Percentiles rank a stretch among this genome's conserved stretches.
Evolutionary conservation across 2,113 vertebrate species (phyloP).

Genomic region (Lucifuga dentata): DNA sequence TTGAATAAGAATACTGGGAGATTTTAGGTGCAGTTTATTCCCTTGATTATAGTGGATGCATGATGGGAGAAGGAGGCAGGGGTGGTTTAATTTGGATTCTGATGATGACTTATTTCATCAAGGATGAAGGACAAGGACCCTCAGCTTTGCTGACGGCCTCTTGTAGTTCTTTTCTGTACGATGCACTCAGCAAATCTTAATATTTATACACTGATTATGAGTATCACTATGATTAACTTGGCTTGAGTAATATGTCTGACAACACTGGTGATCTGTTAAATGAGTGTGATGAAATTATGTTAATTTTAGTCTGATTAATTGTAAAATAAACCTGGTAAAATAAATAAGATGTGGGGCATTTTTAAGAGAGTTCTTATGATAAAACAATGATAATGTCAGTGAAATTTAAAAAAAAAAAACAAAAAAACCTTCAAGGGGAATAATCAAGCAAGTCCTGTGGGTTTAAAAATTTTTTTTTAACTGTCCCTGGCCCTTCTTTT

Average conservation of each 20-base stretch:
- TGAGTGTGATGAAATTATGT: slow-evolving; percentile 70
- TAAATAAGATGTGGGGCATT: background rate
- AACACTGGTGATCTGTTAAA: slow-evolving; percentile 68
- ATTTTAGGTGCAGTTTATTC: background rate
- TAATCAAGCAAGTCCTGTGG: too few relatives aligned
- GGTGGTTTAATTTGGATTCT: slow-evolving; percentile 23
- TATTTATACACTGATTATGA: slow-evolving; percentile 52
- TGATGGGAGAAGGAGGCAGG: background rate
- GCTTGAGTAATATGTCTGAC: slow-evolving; percentile 62
- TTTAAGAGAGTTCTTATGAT: too few relatives aligned
- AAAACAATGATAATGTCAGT: too few relatives aligned
- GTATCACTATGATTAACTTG: slow-evolving; percentile 59
- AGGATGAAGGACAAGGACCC: slow-evolving; percentile 14
- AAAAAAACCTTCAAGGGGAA: too few relatives aligned
- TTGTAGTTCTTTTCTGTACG: slow-evolving; percentile 58
- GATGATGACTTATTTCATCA: slow-evolving; percentile 5
- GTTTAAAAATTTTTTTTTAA: too few relatives aligned
- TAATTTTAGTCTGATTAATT: slow-evolving; percentile 73
- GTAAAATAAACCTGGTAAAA: slow-evolving; percentile 74
- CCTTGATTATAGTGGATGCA: background rate
- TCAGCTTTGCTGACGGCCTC: slow-evolving; percentile 33
- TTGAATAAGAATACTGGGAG: background rate
- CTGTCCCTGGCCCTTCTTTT: too few relatives aligned
- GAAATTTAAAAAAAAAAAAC: too few relatives aligned
- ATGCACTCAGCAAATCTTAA: slow-evolving; percentile 59